phyloP scores from a whole-genome alignment of 2,888 invertebrate genomes.

The Neocrepidodera transversa region DNA sequence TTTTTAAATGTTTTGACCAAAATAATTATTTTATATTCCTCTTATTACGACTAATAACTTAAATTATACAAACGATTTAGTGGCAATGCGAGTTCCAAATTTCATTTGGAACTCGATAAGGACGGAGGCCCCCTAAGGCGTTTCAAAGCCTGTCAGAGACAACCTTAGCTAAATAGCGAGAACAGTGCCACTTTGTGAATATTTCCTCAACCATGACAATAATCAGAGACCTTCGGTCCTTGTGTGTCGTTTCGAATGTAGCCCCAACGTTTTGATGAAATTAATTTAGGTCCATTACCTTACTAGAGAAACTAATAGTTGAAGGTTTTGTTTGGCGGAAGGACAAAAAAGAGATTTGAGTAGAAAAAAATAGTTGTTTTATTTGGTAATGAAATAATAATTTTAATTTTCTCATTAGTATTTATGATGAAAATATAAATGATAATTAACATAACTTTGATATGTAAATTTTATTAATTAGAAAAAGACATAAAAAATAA shows the following conservation, averaged over 20 bases:
- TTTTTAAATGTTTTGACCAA: too few relatives aligned
- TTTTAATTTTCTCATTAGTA: too few relatives aligned
- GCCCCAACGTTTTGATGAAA: background rate
- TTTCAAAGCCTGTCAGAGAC: background rate
- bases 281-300: background rate
- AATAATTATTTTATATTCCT: too few relatives aligned
- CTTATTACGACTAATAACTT: constrained; percentile 1
- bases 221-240: background rate
- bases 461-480: too few relatives aligned
- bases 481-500: too few relatives aligned
- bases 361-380: too few relatives aligned
- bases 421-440: too few relatives aligned
- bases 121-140: background rate
- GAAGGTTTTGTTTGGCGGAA: too few relatives aligned
- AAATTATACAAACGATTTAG: constrained; percentile 11
- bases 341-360: too few relatives aligned
- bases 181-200: background rate
- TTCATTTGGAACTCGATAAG: constrained; percentile 3
- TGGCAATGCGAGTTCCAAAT: background rate
- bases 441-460: too few relatives aligned
- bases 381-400: too few relatives aligned
- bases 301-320: too few relatives aligned
- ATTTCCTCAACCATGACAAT: background rate
- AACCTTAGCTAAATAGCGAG: background rate
- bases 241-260: background rate